Conservation (phyloP, 2,113 vertebrate species). For the Sinocyclocheilus maitianheensis region DNA sequence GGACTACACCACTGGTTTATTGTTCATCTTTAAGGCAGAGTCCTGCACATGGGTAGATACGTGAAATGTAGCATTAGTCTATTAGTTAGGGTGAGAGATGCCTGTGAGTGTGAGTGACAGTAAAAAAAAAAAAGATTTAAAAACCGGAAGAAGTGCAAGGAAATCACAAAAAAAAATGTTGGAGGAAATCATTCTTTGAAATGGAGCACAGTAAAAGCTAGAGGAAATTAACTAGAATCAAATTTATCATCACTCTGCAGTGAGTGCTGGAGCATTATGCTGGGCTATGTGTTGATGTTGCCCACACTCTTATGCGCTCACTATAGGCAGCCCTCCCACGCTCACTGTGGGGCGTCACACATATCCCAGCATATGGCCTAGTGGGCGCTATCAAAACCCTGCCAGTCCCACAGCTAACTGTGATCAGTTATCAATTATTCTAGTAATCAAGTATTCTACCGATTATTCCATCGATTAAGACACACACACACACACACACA, state of each 20-base stretch:
- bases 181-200: neutral
- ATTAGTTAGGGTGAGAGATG: neutral
- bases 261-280: neutral
- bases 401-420: too few relatives aligned
- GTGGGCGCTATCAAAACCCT: neutral
- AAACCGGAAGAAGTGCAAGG: neutral
- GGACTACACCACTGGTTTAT: too few relatives aligned
- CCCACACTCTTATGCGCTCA: neutral
- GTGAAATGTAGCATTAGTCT: neutral
- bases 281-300: neutral
- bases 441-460: too few relatives aligned
- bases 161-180: neutral
- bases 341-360: neutral
- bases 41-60: neutral
- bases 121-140: neutral
- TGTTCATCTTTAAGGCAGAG: neutral
- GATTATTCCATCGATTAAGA: too few relatives aligned
- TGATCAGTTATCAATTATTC: too few relatives aligned
- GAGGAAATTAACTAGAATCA: neutral
- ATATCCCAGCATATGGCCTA: neutral
- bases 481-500: too few relatives aligned
- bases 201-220: neutral
- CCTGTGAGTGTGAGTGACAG: neutral
- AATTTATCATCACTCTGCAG: neutral
- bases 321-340: constrained; percentile 28